Conservation (phyloP, 2,797 vertebrate species). For the Neoniphon sammara region DNA sequence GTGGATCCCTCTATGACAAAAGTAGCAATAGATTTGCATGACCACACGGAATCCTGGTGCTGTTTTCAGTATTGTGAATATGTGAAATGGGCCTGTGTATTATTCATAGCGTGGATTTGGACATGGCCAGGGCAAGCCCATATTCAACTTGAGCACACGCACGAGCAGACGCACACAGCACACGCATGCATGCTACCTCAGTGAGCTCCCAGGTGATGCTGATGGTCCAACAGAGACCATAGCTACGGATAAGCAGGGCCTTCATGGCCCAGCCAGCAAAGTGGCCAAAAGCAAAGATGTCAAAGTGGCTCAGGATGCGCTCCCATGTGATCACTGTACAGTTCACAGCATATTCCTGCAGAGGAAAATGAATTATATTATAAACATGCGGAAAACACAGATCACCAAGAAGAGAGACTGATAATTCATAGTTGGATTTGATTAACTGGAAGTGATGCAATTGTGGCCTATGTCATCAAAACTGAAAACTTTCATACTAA, state of each 20-base stretch:
- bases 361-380: not conserved
- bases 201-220: slow-evolving; percentile 99
- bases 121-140: not conserved
- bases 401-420: not conserved
- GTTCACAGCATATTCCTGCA: slow-evolving; percentile 95
- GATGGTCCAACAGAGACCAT: slow-evolving; percentile 97
- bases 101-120: not conserved
- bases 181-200: slow-evolving; percentile 85
- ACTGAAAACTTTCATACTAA: no score
- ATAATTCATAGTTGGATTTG: not conserved
- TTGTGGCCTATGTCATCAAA: no score
- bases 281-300: slow-evolving; percentile 97
- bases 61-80: no score
- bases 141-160: not conserved
- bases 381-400: not conserved
- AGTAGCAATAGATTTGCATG: no score
- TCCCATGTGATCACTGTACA: slow-evolving; percentile 96
- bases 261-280: slow-evolving; percentile 99
- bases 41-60: no score
- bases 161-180: not conserved
- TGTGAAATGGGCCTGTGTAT: not conserved
- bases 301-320: slow-evolving; percentile 93
- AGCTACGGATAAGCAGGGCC: slow-evolving; percentile 94
- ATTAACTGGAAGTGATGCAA: no score
- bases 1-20: no score